phyloP scores from a whole-genome alignment of 2,888 invertebrate genomes.

The Ctena decussata region DNA sequence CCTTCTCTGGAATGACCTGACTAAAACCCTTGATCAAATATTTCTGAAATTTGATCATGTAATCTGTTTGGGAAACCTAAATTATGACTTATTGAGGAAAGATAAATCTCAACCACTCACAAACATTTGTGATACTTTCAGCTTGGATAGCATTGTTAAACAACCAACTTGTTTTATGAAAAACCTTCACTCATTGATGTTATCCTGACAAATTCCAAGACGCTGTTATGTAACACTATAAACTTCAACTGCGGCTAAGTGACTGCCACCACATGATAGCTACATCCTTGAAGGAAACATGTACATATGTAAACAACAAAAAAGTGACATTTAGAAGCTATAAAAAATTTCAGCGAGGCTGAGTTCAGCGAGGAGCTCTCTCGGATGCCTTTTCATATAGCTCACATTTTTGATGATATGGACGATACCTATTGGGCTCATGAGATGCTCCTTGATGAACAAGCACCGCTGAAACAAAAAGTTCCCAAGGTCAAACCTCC shows the following conservation, averaged over 20 bases:
- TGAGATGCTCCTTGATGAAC: not conserved
- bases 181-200: not conserved
- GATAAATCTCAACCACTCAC: not conserved
- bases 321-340: not conserved
- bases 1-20: too few relatives aligned
- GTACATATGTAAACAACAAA: not conserved
- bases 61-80: conserved; percentile 12
- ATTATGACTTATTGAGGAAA: not conserved
- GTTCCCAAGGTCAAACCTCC: not conserved
- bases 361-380: not conserved
- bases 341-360: not conserved
- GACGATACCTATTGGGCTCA: not conserved
- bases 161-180: not conserved
- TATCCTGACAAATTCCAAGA: not conserved
- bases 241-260: not conserved
- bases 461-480: not conserved
- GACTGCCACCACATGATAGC: not conserved
- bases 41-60: too few relatives aligned
- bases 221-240: not conserved
- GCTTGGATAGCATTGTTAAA: not conserved
- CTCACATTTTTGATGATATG: not conserved
- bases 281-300: not conserved
- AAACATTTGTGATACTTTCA: conserved; percentile 17
- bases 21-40: too few relatives aligned
- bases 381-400: not conserved